A percentile compares a stretch with the other conserved stretches of the same genome.
Conservation (phyloP, 2,797 vertebrate genomes). For the Myotis pilosus region DNA sequence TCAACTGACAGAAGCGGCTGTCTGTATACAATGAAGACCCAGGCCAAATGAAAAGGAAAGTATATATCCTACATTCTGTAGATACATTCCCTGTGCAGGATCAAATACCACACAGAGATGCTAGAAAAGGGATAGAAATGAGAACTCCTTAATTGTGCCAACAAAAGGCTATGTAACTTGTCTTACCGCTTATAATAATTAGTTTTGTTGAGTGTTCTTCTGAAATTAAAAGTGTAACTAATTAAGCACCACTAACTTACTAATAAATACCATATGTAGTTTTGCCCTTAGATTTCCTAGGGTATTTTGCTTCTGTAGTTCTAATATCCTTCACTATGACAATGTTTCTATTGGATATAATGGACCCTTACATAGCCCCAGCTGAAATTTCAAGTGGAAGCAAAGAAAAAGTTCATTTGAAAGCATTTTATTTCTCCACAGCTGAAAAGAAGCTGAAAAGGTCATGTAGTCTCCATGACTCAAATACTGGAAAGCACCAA, state of each 20-base stretch:
- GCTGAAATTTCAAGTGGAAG: conserved; percentile 4
- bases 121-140: neutral
- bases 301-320: neutral
- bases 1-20: neutral
- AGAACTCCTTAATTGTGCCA: neutral
- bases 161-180: neutral
- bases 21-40: neutral
- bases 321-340: neutral
- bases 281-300: neutral
- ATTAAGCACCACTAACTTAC: neutral
- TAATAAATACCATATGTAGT: neutral
- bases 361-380: neutral
- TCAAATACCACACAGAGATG: neutral
- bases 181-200: neutral
- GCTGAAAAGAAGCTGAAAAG: neutral
- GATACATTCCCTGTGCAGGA: neutral
- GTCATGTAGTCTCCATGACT: neutral
- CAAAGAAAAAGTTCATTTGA: neutral
- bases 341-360: neutral
- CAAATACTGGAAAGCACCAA: neutral
- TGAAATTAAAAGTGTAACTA: neutral
- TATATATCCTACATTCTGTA: neutral
- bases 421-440: neutral
- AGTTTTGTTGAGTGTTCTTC: neutral
- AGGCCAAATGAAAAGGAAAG: neutral